phyloP scores from a whole-genome alignment of 1,140 invertebrate species.

The Drosophila murphyi region DNA sequence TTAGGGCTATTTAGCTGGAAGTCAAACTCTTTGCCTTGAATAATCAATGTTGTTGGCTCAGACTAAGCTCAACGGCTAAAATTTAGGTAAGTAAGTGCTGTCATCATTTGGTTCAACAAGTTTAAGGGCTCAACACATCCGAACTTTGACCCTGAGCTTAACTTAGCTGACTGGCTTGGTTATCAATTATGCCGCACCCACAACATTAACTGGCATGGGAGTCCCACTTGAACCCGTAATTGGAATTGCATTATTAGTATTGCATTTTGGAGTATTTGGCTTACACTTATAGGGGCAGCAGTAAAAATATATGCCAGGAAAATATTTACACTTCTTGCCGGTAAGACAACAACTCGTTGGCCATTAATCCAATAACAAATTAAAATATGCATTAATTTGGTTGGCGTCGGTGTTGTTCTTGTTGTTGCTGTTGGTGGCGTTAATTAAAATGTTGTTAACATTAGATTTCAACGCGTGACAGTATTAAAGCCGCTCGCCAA shows the following conservation, averaged over 20 bases:
- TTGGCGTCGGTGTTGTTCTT: conserved; percentile 22
- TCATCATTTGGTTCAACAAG: conserved; percentile 14
- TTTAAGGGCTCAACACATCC: not conserved
- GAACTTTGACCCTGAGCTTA: not conserved
- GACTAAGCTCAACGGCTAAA: not conserved
- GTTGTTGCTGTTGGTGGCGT: conserved; percentile 24
- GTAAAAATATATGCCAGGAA: conserved; percentile 49
- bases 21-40: not conserved
- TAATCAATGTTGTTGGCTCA: conserved; percentile 8
- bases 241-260: conserved; percentile 15
- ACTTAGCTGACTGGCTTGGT: not conserved
- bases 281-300: not conserved
- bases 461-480: conserved; percentile 72
- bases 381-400: conserved; percentile 47
- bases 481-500: conserved; percentile 61
- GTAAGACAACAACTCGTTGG: conserved; percentile 33
- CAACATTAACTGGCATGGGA: not conserved
- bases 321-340: conserved; percentile 57
- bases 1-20: conserved; percentile 44
- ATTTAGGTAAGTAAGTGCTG: conserved; percentile 25
- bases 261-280: conserved; percentile 1
- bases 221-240: not conserved
- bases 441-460: conserved; percentile 82
- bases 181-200: not conserved
- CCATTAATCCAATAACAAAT: conserved; percentile 58